phyloP scores from a whole-genome alignment of 2,888 invertebrate genomes.

The Tipula vernalis region DNA sequence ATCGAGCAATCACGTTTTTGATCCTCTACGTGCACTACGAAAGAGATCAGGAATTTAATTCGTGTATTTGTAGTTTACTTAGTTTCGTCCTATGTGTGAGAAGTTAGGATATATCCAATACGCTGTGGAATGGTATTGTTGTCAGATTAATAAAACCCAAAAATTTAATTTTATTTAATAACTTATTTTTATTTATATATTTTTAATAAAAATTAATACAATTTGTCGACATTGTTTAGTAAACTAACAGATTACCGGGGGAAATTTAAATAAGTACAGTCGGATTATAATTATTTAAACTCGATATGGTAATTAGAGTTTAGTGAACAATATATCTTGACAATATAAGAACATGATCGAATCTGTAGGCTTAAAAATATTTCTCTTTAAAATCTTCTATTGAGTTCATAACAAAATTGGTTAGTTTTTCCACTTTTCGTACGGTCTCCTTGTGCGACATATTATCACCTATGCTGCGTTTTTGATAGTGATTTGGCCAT shows the following conservation, averaged over 20 bases:
- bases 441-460: constrained; percentile 22
- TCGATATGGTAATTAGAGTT: background rate
- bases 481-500: constrained; percentile 32
- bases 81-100: too few relatives aligned
- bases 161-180: background rate
- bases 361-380: constrained; percentile 18
- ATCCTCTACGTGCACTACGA: too few relatives aligned
- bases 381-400: constrained; percentile 32
- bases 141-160: background rate
- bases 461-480: constrained; percentile 20
- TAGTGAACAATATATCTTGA: background rate
- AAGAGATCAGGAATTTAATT: too few relatives aligned
- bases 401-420: constrained; percentile 27
- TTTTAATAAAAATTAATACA: background rate
- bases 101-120: too few relatives aligned
- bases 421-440: constrained; percentile 29
- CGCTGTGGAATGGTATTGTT: background rate
- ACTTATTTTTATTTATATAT: background rate
- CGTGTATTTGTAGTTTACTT: too few relatives aligned
- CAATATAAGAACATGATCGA: background rate
- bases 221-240: background rate
- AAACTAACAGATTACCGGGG: background rate
- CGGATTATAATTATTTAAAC: background rate
- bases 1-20: too few relatives aligned
- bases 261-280: background rate